Evolutionary conservation across 2,888 invertebrate genomes (phyloP).

Genomic region (Brassicogethes aeneus): DNA sequence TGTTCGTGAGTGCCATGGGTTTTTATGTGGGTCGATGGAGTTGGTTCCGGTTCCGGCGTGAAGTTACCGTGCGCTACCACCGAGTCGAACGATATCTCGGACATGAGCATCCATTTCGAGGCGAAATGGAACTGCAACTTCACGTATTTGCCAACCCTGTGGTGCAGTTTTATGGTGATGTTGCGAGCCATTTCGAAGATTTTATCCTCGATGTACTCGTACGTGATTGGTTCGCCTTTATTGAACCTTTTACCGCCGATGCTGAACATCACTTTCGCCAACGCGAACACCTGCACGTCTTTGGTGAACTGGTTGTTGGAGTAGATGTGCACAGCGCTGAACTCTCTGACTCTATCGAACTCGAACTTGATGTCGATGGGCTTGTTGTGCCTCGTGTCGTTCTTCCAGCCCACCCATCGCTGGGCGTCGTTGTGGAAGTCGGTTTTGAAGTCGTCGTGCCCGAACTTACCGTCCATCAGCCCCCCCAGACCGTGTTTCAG

Average conservation of each 20-base stretch:
- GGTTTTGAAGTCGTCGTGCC: constrained; percentile 64
- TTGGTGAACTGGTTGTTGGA: constrained; percentile 80
- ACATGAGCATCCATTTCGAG: constrained; percentile 81
- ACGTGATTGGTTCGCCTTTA: constrained; percentile 66
- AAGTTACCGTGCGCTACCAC: constrained; percentile 67
- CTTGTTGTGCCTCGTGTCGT: constrained; percentile 56
- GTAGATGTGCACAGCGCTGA: constrained; percentile 71
- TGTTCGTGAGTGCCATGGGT: constrained; percentile 42
- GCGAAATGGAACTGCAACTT: constrained; percentile 71
- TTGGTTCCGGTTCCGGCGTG: constrained; percentile 55
- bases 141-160: constrained; percentile 72
- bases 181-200: constrained; percentile 76
- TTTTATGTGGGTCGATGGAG: constrained; percentile 43
- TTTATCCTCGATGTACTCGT: constrained; percentile 62
- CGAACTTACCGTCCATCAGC: constrained; percentile 73
- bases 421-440: constrained; percentile 52
- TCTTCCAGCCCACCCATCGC: constrained; percentile 89
- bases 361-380: constrained; percentile 67
- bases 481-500: constrained; percentile 75
- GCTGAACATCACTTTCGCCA: constrained; percentile 70
- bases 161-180: constrained; percentile 71
- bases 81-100: constrained; percentile 83
- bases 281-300: constrained; percentile 76
- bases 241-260: constrained; percentile 68
- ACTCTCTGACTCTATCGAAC: constrained; percentile 81